A percentile compares a stretch with the other conserved stretches of the same genome.
Conservation (phyloP, 2,888 invertebrate species). For the Yponomeuta evonymella region DNA sequence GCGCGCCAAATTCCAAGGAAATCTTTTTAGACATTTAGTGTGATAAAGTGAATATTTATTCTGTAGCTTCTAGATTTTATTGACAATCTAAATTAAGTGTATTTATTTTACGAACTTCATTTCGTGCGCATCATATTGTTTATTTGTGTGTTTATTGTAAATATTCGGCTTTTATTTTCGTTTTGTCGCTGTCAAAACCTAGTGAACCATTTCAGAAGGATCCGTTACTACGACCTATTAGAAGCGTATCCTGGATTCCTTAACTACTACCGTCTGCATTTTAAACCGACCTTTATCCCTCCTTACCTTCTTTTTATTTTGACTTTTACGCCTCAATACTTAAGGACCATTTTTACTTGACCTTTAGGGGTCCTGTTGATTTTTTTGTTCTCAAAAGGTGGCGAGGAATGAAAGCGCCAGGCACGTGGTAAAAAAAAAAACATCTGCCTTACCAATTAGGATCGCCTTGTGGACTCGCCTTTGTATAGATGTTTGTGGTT, state of each 20-base stretch:
- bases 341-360: not conserved
- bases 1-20: too few species aligned
- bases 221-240: not conserved
- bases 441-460: constrained; percentile 56
- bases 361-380: not conserved
- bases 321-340: not conserved
- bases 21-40: too few species aligned
- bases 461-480: constrained; percentile 16
- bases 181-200: not conserved
- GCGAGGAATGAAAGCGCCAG: constrained; percentile 33
- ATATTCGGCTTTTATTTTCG: too few species aligned
- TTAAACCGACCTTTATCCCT: not conserved
- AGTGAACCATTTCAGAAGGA: not conserved
- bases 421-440: constrained; percentile 45
- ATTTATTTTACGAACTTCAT: too few species aligned
- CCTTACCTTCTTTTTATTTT: not conserved
- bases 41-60: too few species aligned
- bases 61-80: too few species aligned
- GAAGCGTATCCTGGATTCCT: not conserved
- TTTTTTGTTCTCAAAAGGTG: constrained; percentile 13
- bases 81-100: too few species aligned
- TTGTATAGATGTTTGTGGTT: constrained; percentile 6
- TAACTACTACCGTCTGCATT: not conserved
- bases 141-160: too few species aligned
- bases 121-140: too few species aligned